phyloP scores from a whole-genome alignment of 1,140 invertebrate genomes.

The Holcopasites calliopsidis region DNA sequence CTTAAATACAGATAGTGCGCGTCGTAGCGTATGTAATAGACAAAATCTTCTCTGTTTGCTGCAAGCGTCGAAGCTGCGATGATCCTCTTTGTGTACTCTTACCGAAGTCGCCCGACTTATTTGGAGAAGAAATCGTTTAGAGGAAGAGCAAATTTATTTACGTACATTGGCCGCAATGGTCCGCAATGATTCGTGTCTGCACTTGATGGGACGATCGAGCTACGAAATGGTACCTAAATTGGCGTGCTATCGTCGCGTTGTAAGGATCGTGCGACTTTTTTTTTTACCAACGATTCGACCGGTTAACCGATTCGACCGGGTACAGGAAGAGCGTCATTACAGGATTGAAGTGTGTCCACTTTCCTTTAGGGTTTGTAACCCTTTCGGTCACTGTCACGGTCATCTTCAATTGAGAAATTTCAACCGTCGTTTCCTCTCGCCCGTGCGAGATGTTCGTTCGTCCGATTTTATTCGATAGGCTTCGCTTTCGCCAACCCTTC shows the following conservation, averaged over 20 bases:
- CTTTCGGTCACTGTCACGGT: constrained; percentile 55
- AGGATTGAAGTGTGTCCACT: constrained; percentile 23
- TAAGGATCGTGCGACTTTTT: too few species aligned
- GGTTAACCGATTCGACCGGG: constrained; percentile 17
- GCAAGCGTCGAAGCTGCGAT: not conserved
- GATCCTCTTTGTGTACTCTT: too few species aligned
- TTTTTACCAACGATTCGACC: constrained; percentile 15
- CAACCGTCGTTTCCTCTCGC: constrained; percentile 54
- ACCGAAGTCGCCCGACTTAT: too few species aligned
- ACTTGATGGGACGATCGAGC: constrained; percentile 47
- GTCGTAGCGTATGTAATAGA: too few species aligned
- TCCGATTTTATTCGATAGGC: constrained; percentile 56
- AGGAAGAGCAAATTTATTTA: constrained; percentile 31
- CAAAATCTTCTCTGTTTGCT: too few species aligned
- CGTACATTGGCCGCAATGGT: constrained; percentile 18
- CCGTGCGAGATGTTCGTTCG: constrained; percentile 53
- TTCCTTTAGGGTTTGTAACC: not conserved
- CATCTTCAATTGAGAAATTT: constrained; percentile 63
- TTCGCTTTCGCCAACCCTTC: constrained; percentile 6
- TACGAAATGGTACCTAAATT: constrained; percentile 40
- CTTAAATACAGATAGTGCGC: too few species aligned
- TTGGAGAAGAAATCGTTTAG: too few species aligned
- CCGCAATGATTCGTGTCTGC: constrained; percentile 6
- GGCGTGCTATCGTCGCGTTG: too few species aligned
- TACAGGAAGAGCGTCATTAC: constrained; percentile 55